These are phyloP conservation scores for Lethocerus indicus DNA, from an alignment of 1,140 invertebrate genomes.

Conservation along the genomic window DNA sequence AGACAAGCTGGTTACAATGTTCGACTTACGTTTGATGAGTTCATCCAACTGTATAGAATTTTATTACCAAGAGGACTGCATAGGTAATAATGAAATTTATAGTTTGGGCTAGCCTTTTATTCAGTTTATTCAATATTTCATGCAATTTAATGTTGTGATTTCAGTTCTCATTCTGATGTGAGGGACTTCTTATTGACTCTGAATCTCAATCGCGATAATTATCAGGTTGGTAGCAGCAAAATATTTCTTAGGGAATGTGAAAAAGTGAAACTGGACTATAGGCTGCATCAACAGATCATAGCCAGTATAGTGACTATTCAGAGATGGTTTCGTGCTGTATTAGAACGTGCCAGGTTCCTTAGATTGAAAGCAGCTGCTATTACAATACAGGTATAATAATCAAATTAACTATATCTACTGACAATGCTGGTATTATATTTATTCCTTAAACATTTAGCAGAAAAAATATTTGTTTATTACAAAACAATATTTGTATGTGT, in stretches of 20 bases:
- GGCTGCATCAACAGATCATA: slow-evolving; percentile 86
- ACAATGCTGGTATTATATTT: too few relatives aligned
- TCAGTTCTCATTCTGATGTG: slow-evolving; percentile 58
- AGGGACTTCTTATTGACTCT: slow-evolving; percentile 58
- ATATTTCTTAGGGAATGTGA: slow-evolving; percentile 89
- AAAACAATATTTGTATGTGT: too few relatives aligned
- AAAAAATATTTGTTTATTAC: too few relatives aligned
- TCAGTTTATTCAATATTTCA: not conserved
- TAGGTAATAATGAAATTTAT: slow-evolving; percentile 25
- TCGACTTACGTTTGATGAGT: slow-evolving; percentile 81
- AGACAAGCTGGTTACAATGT: slow-evolving; percentile 91
- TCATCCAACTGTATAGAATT: slow-evolving; percentile 82
- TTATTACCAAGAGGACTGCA: slow-evolving; percentile 71
- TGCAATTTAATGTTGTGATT: slow-evolving; percentile 7
- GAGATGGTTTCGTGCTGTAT: slow-evolving; percentile 70
- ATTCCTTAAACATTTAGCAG: too few relatives aligned
- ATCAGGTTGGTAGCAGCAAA: slow-evolving; percentile 80
- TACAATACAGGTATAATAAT: slow-evolving; percentile 59
- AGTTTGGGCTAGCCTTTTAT: not conserved
- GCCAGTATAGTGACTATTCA: slow-evolving; percentile 81
- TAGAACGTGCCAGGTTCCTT: slow-evolving; percentile 62
- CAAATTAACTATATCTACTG: too few relatives aligned
- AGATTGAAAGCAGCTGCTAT: slow-evolving; percentile 52
- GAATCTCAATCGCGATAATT: slow-evolving; percentile 73
- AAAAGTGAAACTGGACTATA: slow-evolving; percentile 79